Conservation (phyloP, 2,888 invertebrate genomes). For the Melieria omissa region DNA sequence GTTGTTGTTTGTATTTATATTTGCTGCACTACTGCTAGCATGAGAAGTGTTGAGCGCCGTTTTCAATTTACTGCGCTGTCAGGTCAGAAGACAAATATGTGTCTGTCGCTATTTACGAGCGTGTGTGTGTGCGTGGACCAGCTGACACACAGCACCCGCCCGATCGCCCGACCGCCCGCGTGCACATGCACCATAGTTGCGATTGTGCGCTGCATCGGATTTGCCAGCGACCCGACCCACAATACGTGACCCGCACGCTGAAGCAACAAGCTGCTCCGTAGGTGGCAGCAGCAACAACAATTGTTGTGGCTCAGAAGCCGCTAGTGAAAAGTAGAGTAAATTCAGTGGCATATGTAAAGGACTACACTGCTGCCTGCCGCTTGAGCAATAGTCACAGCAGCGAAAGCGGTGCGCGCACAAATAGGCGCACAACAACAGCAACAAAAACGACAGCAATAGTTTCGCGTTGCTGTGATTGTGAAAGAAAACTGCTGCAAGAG, state of each 20-base stretch:
- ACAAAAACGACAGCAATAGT: not conserved
- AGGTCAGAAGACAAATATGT: slow-evolving; percentile 54
- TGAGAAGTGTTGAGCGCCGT: slow-evolving; percentile 43
- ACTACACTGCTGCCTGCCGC: not conserved
- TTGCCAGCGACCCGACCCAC: not conserved
- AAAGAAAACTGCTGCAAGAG: slow-evolving; percentile 42
- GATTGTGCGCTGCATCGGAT: not conserved
- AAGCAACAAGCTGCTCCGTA: not conserved
- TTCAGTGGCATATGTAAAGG: not conserved
- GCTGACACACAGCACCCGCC: slow-evolving; percentile 29
- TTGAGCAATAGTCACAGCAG: not conserved
- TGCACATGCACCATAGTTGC: not conserved
- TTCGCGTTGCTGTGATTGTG: slow-evolving; percentile 7
- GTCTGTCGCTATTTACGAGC: slow-evolving; percentile 12
- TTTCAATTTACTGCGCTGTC: slow-evolving; percentile 57
- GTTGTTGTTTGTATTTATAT: too few species aligned
- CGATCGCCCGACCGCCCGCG: not conserved
- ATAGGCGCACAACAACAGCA: not conserved
- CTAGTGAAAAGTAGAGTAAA: not conserved
- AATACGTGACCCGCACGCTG: not conserved
- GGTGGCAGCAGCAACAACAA: not conserved
- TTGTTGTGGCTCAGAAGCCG: not conserved
- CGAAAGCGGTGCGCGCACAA: not conserved
- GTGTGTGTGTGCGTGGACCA: not conserved
- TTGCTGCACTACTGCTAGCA: too few species aligned